Evolutionary conservation across 2,888 invertebrate species (phyloP).

Genomic region (Bembecia ichneumoniformis): DNA sequence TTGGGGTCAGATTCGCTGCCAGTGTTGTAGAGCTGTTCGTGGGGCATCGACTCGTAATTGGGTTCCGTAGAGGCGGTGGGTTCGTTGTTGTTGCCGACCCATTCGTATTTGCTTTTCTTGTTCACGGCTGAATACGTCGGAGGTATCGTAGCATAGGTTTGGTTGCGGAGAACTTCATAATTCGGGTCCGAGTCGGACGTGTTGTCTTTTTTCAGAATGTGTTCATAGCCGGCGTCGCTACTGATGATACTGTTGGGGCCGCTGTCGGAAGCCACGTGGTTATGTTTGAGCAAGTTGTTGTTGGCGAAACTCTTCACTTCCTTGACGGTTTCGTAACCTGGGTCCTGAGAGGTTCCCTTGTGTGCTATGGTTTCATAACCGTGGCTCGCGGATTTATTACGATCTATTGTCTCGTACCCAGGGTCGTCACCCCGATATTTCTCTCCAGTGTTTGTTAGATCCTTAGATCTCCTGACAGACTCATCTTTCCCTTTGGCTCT

Average conservation of each 20-base stretch:
- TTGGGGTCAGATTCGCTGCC: constrained; percentile 83
- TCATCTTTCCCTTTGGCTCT: constrained; percentile 72
- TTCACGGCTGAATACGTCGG: constrained; percentile 70
- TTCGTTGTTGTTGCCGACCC: constrained; percentile 65
- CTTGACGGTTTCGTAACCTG: constrained; percentile 76
- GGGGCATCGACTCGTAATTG: constrained; percentile 83
- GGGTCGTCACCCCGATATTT: constrained; percentile 62
- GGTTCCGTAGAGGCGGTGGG: constrained; percentile 74
- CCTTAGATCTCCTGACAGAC: constrained; percentile 36
- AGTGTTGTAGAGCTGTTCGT: constrained; percentile 75
- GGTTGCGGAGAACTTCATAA: constrained; percentile 81
- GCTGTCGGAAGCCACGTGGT: constrained; percentile 52
- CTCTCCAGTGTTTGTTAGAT: constrained; percentile 26
- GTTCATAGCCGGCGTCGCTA: constrained; percentile 83
- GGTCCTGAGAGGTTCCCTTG: constrained; percentile 69
- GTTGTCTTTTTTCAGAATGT: constrained; percentile 64
- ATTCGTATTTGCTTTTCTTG: constrained; percentile 65
- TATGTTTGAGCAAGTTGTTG: constrained; percentile 38
- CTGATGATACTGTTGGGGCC: constrained; percentile 74
- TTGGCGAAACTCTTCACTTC: constrained; percentile 49
- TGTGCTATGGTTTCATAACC: constrained; percentile 74
- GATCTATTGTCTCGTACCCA: constrained; percentile 65
- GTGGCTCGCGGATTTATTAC: constrained; percentile 60
- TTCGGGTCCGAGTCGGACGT: constrained; percentile 81
- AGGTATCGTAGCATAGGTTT: constrained; percentile 64